phyloP scores from a whole-genome alignment of 1,140 invertebrate species.

The Neodiprion lecontei region DNA sequence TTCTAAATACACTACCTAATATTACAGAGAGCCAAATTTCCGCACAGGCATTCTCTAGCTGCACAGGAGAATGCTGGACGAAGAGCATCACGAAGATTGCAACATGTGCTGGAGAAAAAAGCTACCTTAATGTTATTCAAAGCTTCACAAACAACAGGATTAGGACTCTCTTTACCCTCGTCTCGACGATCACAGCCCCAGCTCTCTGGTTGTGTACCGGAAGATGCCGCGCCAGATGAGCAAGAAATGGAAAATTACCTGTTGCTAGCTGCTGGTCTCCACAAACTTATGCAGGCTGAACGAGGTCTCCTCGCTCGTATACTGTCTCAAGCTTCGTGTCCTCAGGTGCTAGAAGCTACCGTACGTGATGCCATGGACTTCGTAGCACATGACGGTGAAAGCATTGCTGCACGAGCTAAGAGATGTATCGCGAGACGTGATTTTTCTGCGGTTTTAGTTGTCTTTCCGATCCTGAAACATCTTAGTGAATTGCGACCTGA shows the following conservation, averaged over 20 bases:
- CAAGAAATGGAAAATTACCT: slow-evolving; percentile 89
- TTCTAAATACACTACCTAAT: slow-evolving; percentile 12
- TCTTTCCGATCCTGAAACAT: slow-evolving; percentile 88
- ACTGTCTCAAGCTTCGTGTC: slow-evolving; percentile 80
- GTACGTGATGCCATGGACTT: slow-evolving; percentile 85
- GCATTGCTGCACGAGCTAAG: slow-evolving; percentile 78
- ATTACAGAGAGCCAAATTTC: slow-evolving; percentile 62
- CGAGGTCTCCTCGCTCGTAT: slow-evolving; percentile 82
- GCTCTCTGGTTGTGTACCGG: slow-evolving; percentile 41
- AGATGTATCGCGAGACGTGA: slow-evolving; percentile 82
- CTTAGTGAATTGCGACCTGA: slow-evolving; percentile 82
- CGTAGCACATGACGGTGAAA: slow-evolving; percentile 86
- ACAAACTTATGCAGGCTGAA: slow-evolving; percentile 89
- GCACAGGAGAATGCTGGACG: slow-evolving; percentile 55
- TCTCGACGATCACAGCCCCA: slow-evolving; percentile 53
- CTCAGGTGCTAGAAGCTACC: slow-evolving; percentile 84
- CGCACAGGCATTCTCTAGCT: slow-evolving; percentile 56
- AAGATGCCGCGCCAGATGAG: slow-evolving; percentile 68
- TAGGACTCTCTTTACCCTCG: slow-evolving; percentile 49
- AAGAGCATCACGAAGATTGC: slow-evolving; percentile 59
- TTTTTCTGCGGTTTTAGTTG: slow-evolving; percentile 81
- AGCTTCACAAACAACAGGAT: slow-evolving; percentile 75
- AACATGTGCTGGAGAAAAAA: slow-evolving; percentile 79
- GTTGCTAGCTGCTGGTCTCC: slow-evolving; percentile 84
- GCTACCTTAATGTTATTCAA: slow-evolving; percentile 86